Percentiles rank a stretch among this genome's conserved stretches.
These are phyloP conservation scores for Drosophila chauvacae DNA, from an alignment of 1,140 invertebrate species.

Conservation along the genomic window DNA sequence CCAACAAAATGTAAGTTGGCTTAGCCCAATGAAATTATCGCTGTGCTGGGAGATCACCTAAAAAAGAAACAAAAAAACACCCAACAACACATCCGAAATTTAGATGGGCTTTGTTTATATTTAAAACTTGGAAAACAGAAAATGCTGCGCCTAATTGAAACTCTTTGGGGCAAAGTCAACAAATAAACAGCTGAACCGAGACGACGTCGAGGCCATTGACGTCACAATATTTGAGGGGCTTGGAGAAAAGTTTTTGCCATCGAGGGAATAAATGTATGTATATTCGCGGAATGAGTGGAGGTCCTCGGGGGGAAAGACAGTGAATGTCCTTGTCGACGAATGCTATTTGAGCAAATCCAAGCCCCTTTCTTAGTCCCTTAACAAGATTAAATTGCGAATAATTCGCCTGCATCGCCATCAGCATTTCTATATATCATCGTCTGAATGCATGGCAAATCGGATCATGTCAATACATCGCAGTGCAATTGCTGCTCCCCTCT, in stretches of 20 bases:
- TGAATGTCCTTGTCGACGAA: slow-evolving; percentile 30
- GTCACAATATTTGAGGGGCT: slow-evolving; percentile 45
- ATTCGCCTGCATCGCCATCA: slow-evolving; percentile 34
- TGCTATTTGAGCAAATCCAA: slow-evolving; percentile 12
- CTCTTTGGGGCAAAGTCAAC: slow-evolving; percentile 53
- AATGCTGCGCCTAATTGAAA: slow-evolving; percentile 53
- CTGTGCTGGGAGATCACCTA: slow-evolving; percentile 9
- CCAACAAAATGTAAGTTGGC: slow-evolving; percentile 41
- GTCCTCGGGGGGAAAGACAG: slow-evolving; percentile 1
- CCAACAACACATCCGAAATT: slow-evolving; percentile 29
- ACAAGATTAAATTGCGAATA: slow-evolving; percentile 44
- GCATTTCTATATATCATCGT: slow-evolving; percentile 4
- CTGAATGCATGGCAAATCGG: slow-evolving; percentile 63
- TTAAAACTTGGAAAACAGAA: slow-evolving; percentile 42
- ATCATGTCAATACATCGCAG: slow-evolving; percentile 66
- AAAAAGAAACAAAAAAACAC: not conserved
- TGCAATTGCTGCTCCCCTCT: slow-evolving; percentile 39
- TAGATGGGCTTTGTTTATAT: slow-evolving; percentile 46
- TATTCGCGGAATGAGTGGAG: slow-evolving; percentile 5
- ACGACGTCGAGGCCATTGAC: slow-evolving; percentile 47
- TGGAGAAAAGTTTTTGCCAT: slow-evolving; percentile 31
- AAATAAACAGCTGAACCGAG: slow-evolving; percentile 50
- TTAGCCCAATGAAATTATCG: slow-evolving; percentile 43
- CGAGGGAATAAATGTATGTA: slow-evolving; percentile 11
- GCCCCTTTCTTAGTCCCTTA: slow-evolving; percentile 12